A percentile compares a stretch with the other conserved stretches of the same genome.
These are phyloP conservation scores for Coleophora deauratella DNA, from an alignment of 2,888 invertebrate species.

Conservation along the genomic window DNA sequence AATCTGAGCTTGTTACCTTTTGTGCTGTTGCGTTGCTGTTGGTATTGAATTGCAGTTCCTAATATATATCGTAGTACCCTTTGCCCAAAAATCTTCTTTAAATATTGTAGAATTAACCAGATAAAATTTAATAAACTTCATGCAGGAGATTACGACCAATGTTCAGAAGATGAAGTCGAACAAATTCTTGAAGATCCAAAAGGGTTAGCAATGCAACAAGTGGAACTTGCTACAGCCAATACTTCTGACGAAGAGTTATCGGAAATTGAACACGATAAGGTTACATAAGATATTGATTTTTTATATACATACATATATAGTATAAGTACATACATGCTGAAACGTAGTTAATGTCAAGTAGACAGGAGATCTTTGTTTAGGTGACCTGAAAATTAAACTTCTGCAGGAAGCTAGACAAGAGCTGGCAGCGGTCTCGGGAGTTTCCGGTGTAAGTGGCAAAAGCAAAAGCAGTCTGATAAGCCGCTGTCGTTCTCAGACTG, in stretches of 20 bases:
- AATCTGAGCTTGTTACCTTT: too few relatives aligned
- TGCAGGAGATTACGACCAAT: conserved; percentile 57
- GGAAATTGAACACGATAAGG: conserved; percentile 10
- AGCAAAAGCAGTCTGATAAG: conserved; percentile 32
- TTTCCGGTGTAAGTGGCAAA: conserved; percentile 35
- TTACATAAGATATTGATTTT: too few relatives aligned
- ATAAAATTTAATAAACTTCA: not conserved
- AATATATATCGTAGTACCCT: too few relatives aligned
- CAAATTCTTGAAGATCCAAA: conserved; percentile 49
- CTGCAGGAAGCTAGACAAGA: conserved; percentile 22
- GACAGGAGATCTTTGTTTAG: too few relatives aligned
- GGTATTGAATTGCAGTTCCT: too few relatives aligned
- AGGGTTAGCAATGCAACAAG: conserved; percentile 48
- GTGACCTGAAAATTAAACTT: too few relatives aligned
- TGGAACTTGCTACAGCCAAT: conserved; percentile 40
- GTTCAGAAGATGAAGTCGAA: conserved; percentile 47
- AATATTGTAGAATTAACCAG: not conserved
- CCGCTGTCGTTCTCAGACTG: conserved; percentile 50
- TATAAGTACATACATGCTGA: too few relatives aligned
- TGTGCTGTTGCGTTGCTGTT: too few relatives aligned
- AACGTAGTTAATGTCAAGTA: too few relatives aligned
- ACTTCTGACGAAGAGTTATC: conserved; percentile 30
- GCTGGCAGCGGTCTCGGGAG: conserved; percentile 29
- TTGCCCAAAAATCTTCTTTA: not conserved
- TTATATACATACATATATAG: too few relatives aligned